phyloP scores from a whole-genome alignment of 2,113 vertebrate genomes.

The Cheirogaleus medius region DNA sequence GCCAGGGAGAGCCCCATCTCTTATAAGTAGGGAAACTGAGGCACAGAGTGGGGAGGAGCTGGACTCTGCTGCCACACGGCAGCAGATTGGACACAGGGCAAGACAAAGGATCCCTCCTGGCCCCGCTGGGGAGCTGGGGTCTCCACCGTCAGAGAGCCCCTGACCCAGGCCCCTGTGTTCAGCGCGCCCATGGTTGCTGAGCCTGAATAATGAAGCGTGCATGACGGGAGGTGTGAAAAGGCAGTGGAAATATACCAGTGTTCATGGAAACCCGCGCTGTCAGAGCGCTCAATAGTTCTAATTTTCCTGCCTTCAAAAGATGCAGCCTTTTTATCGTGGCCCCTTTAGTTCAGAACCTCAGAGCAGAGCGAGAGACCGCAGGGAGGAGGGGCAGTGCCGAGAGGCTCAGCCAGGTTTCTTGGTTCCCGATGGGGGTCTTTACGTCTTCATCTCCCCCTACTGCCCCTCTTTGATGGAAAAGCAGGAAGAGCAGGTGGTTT shows the following conservation, averaged over 20 bases:
- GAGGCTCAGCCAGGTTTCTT: neutral
- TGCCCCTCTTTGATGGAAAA: neutral
- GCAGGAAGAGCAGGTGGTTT: neutral
- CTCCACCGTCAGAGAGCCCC: neutral
- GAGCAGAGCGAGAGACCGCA: neutral
- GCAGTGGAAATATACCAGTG: neutral
- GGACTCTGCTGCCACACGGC: neutral
- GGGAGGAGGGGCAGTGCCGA: neutral
- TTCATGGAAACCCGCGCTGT: neutral
- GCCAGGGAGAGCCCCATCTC: neutral
- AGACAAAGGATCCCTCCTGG: neutral
- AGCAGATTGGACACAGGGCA: neutral
- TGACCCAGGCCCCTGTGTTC: neutral
- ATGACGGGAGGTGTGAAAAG: neutral
- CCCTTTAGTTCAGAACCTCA: neutral
- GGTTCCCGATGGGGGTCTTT: neutral
- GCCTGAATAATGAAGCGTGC: slow-evolving; percentile 5
- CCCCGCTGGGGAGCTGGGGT: neutral
- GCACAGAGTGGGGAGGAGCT: neutral
- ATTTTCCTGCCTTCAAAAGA: neutral
- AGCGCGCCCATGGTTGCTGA: neutral
- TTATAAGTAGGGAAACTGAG: slow-evolving; percentile 32
- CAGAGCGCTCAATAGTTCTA: neutral
- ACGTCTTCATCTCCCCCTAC: neutral
- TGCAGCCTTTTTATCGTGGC: neutral